Percentiles rank a stretch among this genome's conserved stretches.
phyloP scores from a whole-genome alignment of 2,797 vertebrate genomes.

The Gymnothorax reevesii region DNA sequence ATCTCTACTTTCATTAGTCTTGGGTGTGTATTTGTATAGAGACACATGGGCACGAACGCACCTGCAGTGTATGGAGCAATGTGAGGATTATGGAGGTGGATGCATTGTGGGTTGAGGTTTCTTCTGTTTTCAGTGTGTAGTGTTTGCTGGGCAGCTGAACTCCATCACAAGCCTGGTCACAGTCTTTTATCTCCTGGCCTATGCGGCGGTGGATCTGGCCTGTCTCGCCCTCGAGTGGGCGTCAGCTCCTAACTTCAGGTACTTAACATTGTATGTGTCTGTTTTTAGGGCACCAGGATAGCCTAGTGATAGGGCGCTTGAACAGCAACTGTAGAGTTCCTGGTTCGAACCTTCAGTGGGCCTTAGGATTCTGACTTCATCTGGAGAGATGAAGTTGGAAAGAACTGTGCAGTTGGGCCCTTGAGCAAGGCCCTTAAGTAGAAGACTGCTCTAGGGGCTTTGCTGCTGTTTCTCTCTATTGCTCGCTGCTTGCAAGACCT shows the following conservation, averaged over 20 bases:
- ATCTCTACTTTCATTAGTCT: neutral
- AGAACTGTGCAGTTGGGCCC: too few species aligned
- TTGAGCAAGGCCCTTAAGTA: too few species aligned
- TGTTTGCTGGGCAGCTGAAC: slow-evolving; percentile 79
- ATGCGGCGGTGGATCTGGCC: slow-evolving; percentile 79
- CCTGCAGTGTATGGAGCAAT: neutral
- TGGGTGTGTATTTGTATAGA: neutral
- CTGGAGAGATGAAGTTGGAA: too few species aligned
- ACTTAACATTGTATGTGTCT: slow-evolving; percentile 10
- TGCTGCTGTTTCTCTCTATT: too few species aligned
- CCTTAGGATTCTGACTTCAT: too few species aligned
- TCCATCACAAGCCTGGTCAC: slow-evolving; percentile 78
- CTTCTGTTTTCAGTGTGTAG: slow-evolving; percentile 53
- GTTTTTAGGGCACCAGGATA: neutral
- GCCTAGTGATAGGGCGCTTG: too few species aligned
- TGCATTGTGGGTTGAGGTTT: neutral
- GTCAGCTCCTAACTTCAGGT: slow-evolving; percentile 83
- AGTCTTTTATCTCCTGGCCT: slow-evolving; percentile 80
- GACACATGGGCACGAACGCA: neutral
- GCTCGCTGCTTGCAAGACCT: too few species aligned
- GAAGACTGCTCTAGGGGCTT: too few species aligned
- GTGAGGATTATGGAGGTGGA: neutral
- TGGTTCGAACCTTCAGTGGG: too few species aligned
- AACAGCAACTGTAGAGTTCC: too few species aligned
- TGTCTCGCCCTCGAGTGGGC: slow-evolving; percentile 84